Percentiles rank a stretch among this genome's conserved stretches.
Evolutionary conservation across 2,797 vertebrate genomes (phyloP).

Genomic region (Leptodactylus fallax): DNA sequence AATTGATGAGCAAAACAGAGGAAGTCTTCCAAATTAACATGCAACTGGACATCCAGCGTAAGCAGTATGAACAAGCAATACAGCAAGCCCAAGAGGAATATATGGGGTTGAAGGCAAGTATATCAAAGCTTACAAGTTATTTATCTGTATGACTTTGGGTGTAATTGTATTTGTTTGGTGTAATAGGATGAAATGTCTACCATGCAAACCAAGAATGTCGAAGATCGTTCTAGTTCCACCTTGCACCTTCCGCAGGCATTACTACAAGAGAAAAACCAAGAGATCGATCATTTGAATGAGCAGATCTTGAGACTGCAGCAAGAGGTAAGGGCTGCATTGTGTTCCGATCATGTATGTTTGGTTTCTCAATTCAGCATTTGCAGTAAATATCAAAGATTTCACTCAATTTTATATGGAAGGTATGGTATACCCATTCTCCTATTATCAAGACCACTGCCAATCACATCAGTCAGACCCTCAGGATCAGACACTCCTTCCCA

Average conservation of each 20-base stretch:
- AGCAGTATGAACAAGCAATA: slow-evolving; percentile 67
- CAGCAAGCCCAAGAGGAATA: slow-evolving; percentile 73
- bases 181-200: slow-evolving; percentile 30
- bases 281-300: slow-evolving; percentile 83
- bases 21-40: slow-evolving; percentile 83
- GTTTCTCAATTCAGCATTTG: too few relatives aligned
- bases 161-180: neutral
- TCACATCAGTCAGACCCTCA: too few relatives aligned
- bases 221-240: slow-evolving; percentile 54
- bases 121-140: neutral
- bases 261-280: slow-evolving; percentile 87
- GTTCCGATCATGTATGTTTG: too few relatives aligned
- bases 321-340: slow-evolving; percentile 65
- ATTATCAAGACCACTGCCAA: too few relatives aligned
- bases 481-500: too few relatives aligned
- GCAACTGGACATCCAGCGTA: slow-evolving; percentile 79
- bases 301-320: slow-evolving; percentile 80
- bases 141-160: neutral
- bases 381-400: too few relatives aligned
- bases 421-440: too few relatives aligned
- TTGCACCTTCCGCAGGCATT: slow-evolving; percentile 80
- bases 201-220: neutral
- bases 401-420: too few relatives aligned
- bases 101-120: slow-evolving; percentile 74
- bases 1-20: slow-evolving; percentile 79